Conservation (phyloP, 2,888 invertebrate genomes). For the Patella caerulea region DNA sequence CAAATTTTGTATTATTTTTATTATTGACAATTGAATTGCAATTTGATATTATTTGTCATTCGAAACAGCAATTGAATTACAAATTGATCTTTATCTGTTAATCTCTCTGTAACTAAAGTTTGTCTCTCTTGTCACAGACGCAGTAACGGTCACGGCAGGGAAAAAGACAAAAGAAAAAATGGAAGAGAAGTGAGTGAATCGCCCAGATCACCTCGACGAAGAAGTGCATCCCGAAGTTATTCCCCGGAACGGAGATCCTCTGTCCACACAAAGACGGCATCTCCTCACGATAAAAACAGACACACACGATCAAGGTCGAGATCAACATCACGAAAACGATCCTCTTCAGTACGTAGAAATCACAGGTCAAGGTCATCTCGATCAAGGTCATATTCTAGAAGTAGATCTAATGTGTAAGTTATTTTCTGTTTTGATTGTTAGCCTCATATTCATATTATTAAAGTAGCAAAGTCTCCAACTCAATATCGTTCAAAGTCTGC, state of each 20-base stretch:
- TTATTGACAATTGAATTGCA: too few relatives aligned
- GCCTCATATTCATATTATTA: too few relatives aligned
- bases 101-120: neutral
- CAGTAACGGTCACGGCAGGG: neutral
- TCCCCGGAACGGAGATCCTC: slow-evolving; percentile 36
- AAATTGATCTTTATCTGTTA: too few relatives aligned
- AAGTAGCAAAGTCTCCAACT: too few relatives aligned
- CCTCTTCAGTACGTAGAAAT: slow-evolving; percentile 27
- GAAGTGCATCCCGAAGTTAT: slow-evolving; percentile 42
- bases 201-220: slow-evolving; percentile 28
- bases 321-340: slow-evolving; percentile 20
- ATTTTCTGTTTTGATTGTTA: too few relatives aligned
- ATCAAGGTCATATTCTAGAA: slow-evolving; percentile 45
- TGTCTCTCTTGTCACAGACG: neutral
- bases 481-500: too few relatives aligned
- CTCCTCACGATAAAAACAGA: slow-evolving; percentile 10
- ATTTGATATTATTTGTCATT: too few relatives aligned
- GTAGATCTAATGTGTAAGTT: slow-evolving; percentile 23
- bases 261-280: slow-evolving; percentile 16
- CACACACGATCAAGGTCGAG: slow-evolving; percentile 24
- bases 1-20: too few relatives aligned
- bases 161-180: slow-evolving; percentile 6
- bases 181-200: neutral
- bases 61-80: too few relatives aligned
- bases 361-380: slow-evolving; percentile 45